phyloP scores from a whole-genome alignment of 2,888 invertebrate genomes.

The Acleris sparsana region DNA sequence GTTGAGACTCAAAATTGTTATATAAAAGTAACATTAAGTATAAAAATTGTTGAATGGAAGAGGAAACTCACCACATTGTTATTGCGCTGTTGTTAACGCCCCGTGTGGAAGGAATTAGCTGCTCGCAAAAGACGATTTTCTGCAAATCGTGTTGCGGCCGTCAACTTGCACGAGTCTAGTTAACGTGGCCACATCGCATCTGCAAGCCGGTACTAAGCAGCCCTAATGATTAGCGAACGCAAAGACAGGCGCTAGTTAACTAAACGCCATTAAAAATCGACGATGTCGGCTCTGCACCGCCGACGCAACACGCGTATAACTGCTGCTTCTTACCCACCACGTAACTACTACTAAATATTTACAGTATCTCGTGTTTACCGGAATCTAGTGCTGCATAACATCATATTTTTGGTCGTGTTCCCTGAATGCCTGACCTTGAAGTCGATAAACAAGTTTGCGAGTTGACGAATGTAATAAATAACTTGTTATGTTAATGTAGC shows the following conservation, averaged over 20 bases:
- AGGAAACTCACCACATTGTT: conserved; percentile 38
- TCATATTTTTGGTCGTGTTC: not conserved
- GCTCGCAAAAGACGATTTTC: not conserved
- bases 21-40: not conserved
- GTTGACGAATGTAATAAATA: conserved; percentile 4
- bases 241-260: conserved; percentile 10
- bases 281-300: conserved; percentile 23
- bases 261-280: conserved; percentile 27
- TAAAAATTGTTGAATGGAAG: not conserved
- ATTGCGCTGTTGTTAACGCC: not conserved
- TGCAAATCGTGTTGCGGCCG: not conserved
- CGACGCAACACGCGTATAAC: not conserved
- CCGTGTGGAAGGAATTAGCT: not conserved
- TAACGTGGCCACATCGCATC: conserved; percentile 18
- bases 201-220: conserved; percentile 12
- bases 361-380: conserved; percentile 7
- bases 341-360: not conserved
- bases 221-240: conserved; percentile 25
- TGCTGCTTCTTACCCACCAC: not conserved
- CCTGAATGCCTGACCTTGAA: conserved; percentile 14
- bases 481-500: conserved; percentile 28
- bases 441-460: conserved; percentile 25
- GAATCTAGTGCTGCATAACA: conserved; percentile 5
- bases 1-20: not conserved
- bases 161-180: conserved; percentile 6